Conservation (phyloP, 2,888 invertebrate genomes). For the Drosophila nigricruria region DNA sequence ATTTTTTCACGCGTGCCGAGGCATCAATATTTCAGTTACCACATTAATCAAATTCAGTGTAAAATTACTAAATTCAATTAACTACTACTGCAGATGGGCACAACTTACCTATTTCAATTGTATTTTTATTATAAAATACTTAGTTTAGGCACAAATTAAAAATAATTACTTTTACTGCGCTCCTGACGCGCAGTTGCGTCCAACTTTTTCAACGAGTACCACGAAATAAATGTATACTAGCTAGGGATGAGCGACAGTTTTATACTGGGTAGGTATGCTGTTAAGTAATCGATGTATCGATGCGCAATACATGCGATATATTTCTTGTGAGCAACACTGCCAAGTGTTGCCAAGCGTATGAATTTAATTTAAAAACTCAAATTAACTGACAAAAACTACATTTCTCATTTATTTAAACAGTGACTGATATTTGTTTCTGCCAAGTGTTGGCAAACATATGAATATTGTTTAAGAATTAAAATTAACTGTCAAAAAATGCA, state of each 20-base stretch:
- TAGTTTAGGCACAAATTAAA: constrained; percentile 32
- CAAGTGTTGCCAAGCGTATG: constrained; percentile 4
- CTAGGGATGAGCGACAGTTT: constrained; percentile 29
- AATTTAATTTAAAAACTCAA: not conserved
- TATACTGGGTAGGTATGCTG: constrained; percentile 37
- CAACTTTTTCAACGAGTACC: constrained; percentile 48
- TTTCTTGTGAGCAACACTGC: not conserved
- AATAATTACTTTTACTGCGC: constrained; percentile 40
- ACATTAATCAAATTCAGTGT: not conserved
- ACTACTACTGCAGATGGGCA: not conserved
- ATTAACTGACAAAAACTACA: not conserved
- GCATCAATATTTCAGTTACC: not conserved
- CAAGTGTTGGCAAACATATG: constrained; percentile 4
- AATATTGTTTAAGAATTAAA: not conserved
- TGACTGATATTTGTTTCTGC: not conserved
- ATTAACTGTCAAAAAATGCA: not conserved
- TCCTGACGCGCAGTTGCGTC: constrained; percentile 60
- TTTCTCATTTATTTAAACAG: not conserved
- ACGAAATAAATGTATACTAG: constrained; percentile 59
- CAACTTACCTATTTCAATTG: constrained; percentile 37
- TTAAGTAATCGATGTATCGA: constrained; percentile 18
- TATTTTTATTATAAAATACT: constrained; percentile 40
- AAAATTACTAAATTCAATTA: not conserved
- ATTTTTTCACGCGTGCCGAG: constrained; percentile 57
- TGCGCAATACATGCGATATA: not conserved